phyloP scores from a whole-genome alignment of 2,113 vertebrate species.

The Corythoichthys intestinalis region DNA sequence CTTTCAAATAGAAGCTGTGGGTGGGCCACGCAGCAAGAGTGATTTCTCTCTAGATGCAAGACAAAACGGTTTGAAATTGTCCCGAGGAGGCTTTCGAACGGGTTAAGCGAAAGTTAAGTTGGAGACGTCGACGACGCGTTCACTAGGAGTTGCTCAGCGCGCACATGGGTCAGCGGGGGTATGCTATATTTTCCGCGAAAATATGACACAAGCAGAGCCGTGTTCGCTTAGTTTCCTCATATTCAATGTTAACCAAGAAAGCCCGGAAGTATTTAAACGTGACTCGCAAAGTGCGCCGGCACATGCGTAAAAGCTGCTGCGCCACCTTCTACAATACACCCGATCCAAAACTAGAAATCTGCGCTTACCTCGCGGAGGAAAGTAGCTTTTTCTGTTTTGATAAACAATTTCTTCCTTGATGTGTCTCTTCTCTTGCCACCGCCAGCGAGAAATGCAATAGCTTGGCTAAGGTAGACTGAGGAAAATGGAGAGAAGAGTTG shows the following conservation, averaged over 20 bases:
- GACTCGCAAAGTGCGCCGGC: conserved; percentile 76
- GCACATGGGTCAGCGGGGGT: not conserved
- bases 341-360: conserved; percentile 81
- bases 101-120: not conserved
- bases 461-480: conserved; percentile 98
- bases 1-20: conserved; percentile 72
- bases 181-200: conserved; percentile 30
- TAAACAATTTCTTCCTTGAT: conserved; percentile 74
- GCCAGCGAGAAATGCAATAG: conserved; percentile 98
- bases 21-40: conserved; percentile 70
- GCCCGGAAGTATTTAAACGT: conserved; percentile 73
- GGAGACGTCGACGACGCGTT: not conserved
- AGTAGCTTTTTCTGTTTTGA: conserved; percentile 61
- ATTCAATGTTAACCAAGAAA: not conserved
- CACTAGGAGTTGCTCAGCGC: not conserved
- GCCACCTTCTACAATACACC: conserved; percentile 76
- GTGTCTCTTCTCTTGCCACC: conserved; percentile 84
- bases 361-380: conserved; percentile 85
- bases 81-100: not conserved
- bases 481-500: conserved; percentile 97
- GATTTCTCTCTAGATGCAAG: conserved; percentile 38
- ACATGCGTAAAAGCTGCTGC: conserved; percentile 96
- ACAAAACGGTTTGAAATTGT: not conserved
- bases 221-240: not conserved
- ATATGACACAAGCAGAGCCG: conserved; percentile 16